Base-by-base conservation (phyloP, 2,888 invertebrate genomes). In the Drosophila austrosaltans region DNA sequence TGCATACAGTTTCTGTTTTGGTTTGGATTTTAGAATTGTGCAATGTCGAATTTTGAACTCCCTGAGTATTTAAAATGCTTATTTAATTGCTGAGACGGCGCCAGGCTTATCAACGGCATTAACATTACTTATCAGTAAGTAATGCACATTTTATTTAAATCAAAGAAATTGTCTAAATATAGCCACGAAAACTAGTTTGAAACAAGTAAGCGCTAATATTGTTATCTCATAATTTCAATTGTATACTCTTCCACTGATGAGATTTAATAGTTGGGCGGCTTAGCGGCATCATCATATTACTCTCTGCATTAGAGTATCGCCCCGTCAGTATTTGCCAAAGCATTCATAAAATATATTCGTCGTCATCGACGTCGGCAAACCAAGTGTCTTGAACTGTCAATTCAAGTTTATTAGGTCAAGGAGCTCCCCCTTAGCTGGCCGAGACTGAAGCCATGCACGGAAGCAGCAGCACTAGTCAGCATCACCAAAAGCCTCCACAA, bases 341-440 rank as follows among this genome's bases (percentile, higher is more conserved):
- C 25, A 12, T 12, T 22, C 10, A 25, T 22, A 48, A 25, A 2
- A 48, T 22, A 8, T 48, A 22, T 20, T 73, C 85, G 79, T 76
- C 66, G 70, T 39, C 54, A 56, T 39, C 44, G 53, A 60, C 48
- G 48, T 57, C 77, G 65, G 63, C 66, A 80, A 84, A 78, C 75
- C 78, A 75, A 85, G 78, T 87, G 77, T 83, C 84, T 84, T 78
- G 78, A 87, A 85, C 83, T 89, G 88, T 80, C 89, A 85, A 77
- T 79, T 89, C 89, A 91, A 89, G 89, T 90, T 90, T 90, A 91
- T 87, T 91, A 81, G 91, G 91, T 91, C 91, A 91, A 91, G 91
- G 91, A 89, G 86, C 78, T 77, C 76, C 56, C 69, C 75, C 82
- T 42, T 12, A 82, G 76, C 86, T 77, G 87, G 70, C 69, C 73